Conservation (phyloP, 2,113 vertebrate species). For the Tetrax tetrax region DNA sequence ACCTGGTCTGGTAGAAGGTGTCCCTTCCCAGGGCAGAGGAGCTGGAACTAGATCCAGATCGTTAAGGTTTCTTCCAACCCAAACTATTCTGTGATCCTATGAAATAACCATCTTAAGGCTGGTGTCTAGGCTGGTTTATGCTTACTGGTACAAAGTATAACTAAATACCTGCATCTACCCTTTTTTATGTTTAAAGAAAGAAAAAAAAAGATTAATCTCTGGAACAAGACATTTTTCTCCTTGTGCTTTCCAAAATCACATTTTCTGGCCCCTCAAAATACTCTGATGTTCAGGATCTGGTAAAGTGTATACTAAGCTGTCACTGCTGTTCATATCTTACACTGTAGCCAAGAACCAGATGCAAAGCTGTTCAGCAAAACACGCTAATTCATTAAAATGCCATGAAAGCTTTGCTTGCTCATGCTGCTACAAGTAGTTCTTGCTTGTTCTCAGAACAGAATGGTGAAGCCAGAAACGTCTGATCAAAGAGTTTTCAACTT, state of each 20-base stretch:
- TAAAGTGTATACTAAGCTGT: slow-evolving; percentile 3
- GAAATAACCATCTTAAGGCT: not conserved
- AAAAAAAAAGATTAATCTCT: not conserved
- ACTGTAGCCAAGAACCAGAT: slow-evolving; percentile 12
- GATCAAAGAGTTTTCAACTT: slow-evolving; percentile 74
- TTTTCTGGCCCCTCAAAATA: not conserved
- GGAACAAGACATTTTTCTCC: not conserved
- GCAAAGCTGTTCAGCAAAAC: slow-evolving; percentile 74
- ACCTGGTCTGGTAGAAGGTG: no score
- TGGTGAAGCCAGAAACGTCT: slow-evolving; percentile 58
- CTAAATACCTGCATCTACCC: not conserved
- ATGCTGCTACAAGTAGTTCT: slow-evolving; percentile 54
- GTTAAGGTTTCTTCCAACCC: no score
- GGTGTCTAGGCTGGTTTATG: not conserved
- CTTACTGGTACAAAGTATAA: not conserved
- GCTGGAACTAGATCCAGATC: no score
- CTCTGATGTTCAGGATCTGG: not conserved
- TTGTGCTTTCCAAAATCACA: not conserved
- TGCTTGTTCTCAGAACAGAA: slow-evolving; percentile 60
- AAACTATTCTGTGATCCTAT: no score
- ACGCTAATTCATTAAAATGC: slow-evolving; percentile 71
- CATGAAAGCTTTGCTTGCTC: slow-evolving; percentile 60
- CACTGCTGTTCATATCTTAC: slow-evolving; percentile 50
- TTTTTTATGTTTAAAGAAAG: not conserved
- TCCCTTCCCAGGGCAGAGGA: no score